phyloP scores from a whole-genome alignment of 92 coral and sea anemone species.

The Muricea muricata region DNA sequence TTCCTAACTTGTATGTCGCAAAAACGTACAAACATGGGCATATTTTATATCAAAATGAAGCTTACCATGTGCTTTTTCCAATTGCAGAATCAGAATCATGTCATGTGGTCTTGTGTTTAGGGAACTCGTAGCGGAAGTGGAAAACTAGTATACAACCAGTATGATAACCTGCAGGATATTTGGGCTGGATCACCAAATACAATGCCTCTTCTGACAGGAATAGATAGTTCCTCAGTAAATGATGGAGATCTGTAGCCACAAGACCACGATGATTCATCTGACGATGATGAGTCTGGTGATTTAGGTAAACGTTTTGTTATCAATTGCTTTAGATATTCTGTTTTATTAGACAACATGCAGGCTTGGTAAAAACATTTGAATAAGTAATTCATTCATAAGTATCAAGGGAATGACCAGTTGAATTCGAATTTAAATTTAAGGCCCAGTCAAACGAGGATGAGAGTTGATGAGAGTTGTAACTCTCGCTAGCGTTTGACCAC shows the following conservation, averaged over 20 bases:
- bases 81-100: neutral
- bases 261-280: neutral
- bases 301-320: neutral
- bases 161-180: conserved; percentile 14
- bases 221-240: conserved; percentile 41
- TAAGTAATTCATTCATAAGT: too few species aligned
- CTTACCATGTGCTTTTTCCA: neutral
- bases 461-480: too few species aligned
- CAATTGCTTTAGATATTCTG: neutral
- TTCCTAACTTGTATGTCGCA: neutral
- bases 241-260: neutral
- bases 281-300: neutral
- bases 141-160: conserved; percentile 30
- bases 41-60: neutral
- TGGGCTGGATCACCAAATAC: conserved; percentile 50
- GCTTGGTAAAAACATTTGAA: neutral
- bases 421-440: too few species aligned
- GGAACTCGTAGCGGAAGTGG: conserved; percentile 66
- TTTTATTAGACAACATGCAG: neutral
- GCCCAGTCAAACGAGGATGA: too few species aligned
- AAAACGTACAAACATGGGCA: neutral
- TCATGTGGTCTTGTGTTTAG: neutral
- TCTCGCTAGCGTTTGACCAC: too few species aligned
- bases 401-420: too few species aligned
- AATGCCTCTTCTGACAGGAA: conserved; percentile 59